These are phyloP conservation scores for Trachelipus rathkii DNA, from an alignment of 1,140 invertebrate species.

Conservation along the genomic window DNA sequence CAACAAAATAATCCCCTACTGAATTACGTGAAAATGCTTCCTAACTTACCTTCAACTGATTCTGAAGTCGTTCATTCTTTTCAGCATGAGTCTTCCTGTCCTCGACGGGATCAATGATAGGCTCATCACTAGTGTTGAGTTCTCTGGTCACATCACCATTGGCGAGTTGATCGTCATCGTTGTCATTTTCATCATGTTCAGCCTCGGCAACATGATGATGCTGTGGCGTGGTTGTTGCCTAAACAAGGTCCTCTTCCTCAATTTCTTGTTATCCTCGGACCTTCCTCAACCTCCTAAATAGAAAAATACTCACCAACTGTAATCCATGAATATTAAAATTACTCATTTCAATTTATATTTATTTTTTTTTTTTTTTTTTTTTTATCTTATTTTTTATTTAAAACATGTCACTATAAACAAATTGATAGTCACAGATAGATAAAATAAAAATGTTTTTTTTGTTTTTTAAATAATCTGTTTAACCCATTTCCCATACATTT, in stretches of 20 bases:
- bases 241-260: slow-evolving; percentile 68
- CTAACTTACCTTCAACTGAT: slow-evolving; percentile 78
- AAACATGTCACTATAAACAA: no score
- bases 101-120: slow-evolving; percentile 83
- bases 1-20: background rate
- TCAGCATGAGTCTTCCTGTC: slow-evolving; percentile 86
- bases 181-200: slow-evolving; percentile 61
- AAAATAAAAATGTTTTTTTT: no score
- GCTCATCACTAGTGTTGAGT: slow-evolving; percentile 73
- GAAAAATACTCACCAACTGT: no score
- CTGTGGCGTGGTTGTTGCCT: slow-evolving; percentile 68
- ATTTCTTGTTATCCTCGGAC: slow-evolving; percentile 71
- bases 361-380: no score
- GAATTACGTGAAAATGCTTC: no score
- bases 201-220: slow-evolving; percentile 65
- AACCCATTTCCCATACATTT: no score
- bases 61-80: slow-evolving; percentile 86
- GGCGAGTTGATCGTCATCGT: slow-evolving; percentile 57
- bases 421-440: no score
- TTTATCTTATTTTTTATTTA: no score
- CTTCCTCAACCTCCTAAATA: slow-evolving; percentile 82
- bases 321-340: no score
- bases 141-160: slow-evolving; percentile 79
- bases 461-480: no score
- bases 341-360: no score